Conservation (phyloP, 2,888 invertebrate species). For the Ferrisia virgata region DNA sequence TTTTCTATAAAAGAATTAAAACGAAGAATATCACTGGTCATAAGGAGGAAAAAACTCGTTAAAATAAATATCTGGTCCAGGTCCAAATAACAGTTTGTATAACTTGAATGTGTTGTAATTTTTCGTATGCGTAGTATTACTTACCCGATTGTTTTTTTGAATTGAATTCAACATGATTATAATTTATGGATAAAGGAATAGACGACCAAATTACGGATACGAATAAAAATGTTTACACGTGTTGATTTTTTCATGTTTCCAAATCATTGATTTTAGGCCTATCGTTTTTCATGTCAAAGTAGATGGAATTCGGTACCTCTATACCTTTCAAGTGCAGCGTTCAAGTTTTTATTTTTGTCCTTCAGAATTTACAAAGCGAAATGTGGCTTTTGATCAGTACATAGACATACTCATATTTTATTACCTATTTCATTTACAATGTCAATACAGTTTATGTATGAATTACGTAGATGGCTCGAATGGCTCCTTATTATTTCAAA, state of each 20-base stretch:
- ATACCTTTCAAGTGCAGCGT: not conserved
- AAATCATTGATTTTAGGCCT: not conserved
- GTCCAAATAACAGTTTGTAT: slow-evolving; percentile 4
- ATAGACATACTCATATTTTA: not conserved
- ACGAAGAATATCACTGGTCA: not conserved
- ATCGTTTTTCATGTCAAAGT: too few species aligned
- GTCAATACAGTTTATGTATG: too few species aligned
- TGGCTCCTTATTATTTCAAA: slow-evolving; percentile 14
- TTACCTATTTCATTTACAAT: not conserved
- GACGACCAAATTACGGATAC: not conserved
- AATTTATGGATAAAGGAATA: not conserved
- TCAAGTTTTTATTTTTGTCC: too few species aligned
- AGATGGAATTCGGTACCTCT: too few species aligned
- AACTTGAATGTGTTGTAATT: not conserved
- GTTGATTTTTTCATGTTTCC: not conserved
- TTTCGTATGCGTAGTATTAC: not conserved
- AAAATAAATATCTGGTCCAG: not conserved
- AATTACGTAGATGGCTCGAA: not conserved
- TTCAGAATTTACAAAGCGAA: not conserved
- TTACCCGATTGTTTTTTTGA: not conserved
- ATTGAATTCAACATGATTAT: not conserved
- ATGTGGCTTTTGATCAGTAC: not conserved
- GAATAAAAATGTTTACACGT: not conserved
- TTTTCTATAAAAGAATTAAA: not conserved
- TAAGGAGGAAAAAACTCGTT: slow-evolving; percentile 3